Percentiles rank a stretch among this genome's conserved stretches.
phyloP scores from a whole-genome alignment of 2,113 vertebrate species.

The Notarius lentiginosus region DNA sequence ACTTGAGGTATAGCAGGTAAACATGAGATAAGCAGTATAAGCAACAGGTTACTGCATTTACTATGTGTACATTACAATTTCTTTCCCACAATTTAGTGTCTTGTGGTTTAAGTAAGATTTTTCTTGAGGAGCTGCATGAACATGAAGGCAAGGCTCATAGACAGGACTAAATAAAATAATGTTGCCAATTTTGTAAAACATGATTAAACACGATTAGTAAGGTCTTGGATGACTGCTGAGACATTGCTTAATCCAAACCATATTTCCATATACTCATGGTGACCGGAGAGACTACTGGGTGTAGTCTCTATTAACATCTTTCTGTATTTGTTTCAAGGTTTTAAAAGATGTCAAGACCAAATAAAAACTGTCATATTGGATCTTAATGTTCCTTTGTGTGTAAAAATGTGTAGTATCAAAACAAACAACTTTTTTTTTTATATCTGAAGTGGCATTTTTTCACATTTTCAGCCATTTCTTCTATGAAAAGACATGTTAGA shows the following conservation, averaged over 20 bases:
- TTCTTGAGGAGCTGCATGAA: background rate
- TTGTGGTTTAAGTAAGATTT: background rate
- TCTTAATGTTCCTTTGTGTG: no score
- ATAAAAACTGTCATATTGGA: no score
- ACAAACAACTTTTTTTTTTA: no score
- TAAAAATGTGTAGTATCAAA: no score
- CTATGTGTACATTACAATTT: background rate
- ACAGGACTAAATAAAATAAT: background rate
- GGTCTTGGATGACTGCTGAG: background rate
- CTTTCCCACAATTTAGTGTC: background rate
- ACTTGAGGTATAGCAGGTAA: no score
- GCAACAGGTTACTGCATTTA: background rate
- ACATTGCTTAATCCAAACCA: background rate
- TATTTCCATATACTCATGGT: background rate
- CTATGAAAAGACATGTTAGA: no score
- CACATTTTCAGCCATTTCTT: no score
- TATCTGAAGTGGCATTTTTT: no score
- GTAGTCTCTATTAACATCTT: background rate
- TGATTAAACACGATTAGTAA: background rate
- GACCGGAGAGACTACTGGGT: background rate
- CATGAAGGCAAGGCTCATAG: background rate
- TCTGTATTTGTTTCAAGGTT: no score
- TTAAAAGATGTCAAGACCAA: no score
- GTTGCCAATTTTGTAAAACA: background rate
- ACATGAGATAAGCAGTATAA: no score